Conservation (phyloP, 2,888 invertebrate species). For the Rambutsinella grinnellia region DNA sequence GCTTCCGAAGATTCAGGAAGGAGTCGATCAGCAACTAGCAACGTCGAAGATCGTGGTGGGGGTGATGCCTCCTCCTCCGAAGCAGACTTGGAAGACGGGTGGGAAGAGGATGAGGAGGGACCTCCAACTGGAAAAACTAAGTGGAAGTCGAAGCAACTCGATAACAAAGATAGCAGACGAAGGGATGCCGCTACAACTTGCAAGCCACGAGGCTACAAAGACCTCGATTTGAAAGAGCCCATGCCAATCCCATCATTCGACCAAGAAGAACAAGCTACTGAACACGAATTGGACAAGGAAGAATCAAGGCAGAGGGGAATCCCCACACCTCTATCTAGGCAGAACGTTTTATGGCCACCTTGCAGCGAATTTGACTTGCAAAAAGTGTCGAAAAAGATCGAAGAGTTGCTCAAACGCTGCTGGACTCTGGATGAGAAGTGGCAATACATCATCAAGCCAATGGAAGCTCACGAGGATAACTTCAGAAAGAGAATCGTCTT, state of each 20-base stretch:
- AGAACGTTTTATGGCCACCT: constrained; percentile 63
- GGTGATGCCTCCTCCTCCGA: constrained; percentile 42
- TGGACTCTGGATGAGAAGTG: constrained; percentile 60
- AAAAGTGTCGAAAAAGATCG: constrained; percentile 48
- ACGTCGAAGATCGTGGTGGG: background rate
- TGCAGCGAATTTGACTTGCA: constrained; percentile 53
- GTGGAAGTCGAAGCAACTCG: constrained; percentile 10
- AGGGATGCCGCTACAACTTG: constrained; percentile 33
- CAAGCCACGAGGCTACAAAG: constrained; percentile 50
- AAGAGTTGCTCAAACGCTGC: constrained; percentile 59
- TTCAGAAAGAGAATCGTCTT: constrained; percentile 57
- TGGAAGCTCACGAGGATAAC: constrained; percentile 53
- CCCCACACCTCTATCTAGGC: constrained; percentile 10
- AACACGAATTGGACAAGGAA: constrained; percentile 38
- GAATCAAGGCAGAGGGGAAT: constrained; percentile 29
- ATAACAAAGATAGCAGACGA: constrained; percentile 39
- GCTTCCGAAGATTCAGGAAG: background rate
- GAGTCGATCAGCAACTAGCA: background rate
- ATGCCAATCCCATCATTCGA: constrained; percentile 25
- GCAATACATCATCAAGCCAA: constrained; percentile 48
- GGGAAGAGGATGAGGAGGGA: constrained; percentile 10
- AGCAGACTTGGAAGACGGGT: background rate
- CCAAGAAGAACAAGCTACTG: constrained; percentile 27
- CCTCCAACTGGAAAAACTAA: background rate
- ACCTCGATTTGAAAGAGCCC: constrained; percentile 42